A percentile compares a stretch with the other conserved stretches of the same genome.
Evolutionary conservation across 2,113 vertebrate species (phyloP).

Genomic region (Oceanodroma tethys): DNA sequence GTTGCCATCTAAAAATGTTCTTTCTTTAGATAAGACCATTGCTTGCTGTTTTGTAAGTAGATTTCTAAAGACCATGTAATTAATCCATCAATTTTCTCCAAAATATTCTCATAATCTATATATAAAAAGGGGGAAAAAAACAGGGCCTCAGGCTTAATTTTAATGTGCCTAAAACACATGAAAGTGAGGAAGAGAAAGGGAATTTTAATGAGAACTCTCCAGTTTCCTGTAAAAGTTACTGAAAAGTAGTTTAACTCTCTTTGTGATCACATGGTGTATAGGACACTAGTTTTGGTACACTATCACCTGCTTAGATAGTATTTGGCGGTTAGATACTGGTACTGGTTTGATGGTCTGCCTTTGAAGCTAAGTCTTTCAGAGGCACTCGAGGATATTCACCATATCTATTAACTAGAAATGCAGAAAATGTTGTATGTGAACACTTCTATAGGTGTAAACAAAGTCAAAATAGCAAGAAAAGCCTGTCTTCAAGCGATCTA

Average conservation of each 20-base stretch:
- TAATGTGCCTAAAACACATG: neutral
- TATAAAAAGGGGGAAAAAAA: neutral
- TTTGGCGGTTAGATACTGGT: neutral
- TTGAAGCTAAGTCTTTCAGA: neutral
- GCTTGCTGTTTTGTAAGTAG: neutral
- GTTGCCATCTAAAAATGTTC: neutral
- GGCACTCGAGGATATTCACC: neutral
- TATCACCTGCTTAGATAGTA: neutral
- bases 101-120: neutral
- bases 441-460: neutral
- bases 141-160: neutral
- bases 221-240: neutral
- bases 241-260: neutral
- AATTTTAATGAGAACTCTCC: neutral
- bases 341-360: neutral
- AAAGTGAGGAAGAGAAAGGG: neutral
- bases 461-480: neutral
- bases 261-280: neutral
- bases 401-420: neutral
- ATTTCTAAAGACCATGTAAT: neutral
- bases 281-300: neutral
- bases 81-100: neutral
- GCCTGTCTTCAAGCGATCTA: neutral
- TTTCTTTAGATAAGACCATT: neutral
- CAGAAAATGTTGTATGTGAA: neutral